Evolutionary conservation across 2,797 vertebrate species (phyloP).

Genomic region (Gymnothorax javanicus): DNA sequence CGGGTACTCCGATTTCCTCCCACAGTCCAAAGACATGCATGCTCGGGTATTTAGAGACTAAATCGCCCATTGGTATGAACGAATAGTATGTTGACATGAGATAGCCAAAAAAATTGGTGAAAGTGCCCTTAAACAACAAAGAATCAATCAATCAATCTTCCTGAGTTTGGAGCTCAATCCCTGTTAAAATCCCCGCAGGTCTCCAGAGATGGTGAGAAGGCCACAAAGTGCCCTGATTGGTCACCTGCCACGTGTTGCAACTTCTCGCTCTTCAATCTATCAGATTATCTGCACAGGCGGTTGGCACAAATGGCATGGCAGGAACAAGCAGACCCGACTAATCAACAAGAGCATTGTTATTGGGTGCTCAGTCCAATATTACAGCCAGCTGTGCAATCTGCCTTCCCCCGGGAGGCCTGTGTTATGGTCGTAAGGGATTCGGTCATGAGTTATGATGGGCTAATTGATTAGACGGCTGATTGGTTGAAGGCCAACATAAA

Average conservation of each 20-base stretch:
- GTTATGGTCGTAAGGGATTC: not conserved
- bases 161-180: not conserved
- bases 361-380: not conserved
- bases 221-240: not conserved
- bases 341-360: not conserved
- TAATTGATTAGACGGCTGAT: constrained; percentile 6
- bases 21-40: no score
- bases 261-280: not conserved
- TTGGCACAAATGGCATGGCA: not conserved
- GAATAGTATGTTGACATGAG: no score
- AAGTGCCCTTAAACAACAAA: not conserved
- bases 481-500: not conserved
- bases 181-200: not conserved
- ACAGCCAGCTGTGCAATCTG: not conserved
- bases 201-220: not conserved
- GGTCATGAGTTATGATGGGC: not conserved
- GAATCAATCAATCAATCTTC: not conserved
- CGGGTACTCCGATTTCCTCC: no score
- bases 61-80: no score
- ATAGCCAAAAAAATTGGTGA: no score
- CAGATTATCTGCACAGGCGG: not conserved
- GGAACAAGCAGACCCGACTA: not conserved
- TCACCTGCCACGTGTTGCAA: not conserved
- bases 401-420: not conserved
- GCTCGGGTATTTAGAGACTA: no score